Evolutionary conservation across 2,888 invertebrate species (phyloP).

Genomic region (Lithophane leautieri): DNA sequence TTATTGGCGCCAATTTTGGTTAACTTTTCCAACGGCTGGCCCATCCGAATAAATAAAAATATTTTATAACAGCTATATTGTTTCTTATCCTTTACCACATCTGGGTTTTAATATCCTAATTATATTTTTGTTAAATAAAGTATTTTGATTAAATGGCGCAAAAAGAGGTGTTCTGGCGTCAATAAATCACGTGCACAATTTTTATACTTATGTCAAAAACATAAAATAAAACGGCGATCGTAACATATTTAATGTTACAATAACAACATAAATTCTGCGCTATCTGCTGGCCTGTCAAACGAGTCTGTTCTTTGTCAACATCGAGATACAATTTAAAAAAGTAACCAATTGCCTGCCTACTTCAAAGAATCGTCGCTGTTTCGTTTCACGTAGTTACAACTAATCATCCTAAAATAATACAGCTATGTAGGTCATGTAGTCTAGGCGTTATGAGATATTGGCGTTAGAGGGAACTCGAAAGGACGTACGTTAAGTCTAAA

Average conservation of each 20-base stretch:
- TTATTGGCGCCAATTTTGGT: constrained; percentile 30
- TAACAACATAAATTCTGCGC: constrained; percentile 62
- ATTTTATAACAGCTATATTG: constrained; percentile 22
- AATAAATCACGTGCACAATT: constrained; percentile 50
- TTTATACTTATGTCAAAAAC: constrained; percentile 43
- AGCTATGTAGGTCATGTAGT: constrained; percentile 75
- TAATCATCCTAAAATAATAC: constrained; percentile 75
- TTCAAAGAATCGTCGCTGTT: constrained; percentile 68
- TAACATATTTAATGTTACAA: constrained; percentile 55
- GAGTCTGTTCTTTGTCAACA: constrained; percentile 67
- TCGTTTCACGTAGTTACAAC: constrained; percentile 68
- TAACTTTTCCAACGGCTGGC: constrained; percentile 28
- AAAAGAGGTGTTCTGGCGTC: constrained; percentile 26
- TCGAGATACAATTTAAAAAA: constrained; percentile 59
- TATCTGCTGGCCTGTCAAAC: constrained; percentile 61
- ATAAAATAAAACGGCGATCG: constrained; percentile 44
- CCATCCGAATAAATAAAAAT: constrained; percentile 17
- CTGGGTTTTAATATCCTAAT: constrained; percentile 8
- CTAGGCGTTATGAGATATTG: constrained; percentile 70
- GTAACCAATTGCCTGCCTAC: constrained; percentile 45
- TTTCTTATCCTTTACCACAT: constrained; percentile 2
- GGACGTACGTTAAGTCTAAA: constrained; percentile 53
- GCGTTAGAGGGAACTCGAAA: constrained; percentile 53
- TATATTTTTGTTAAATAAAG: constrained; percentile 8
- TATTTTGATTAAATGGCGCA: constrained; percentile 27